These are phyloP conservation scores for Leptura quadrifasciata DNA, from an alignment of 2,888 invertebrate species.

Conservation along the genomic window DNA sequence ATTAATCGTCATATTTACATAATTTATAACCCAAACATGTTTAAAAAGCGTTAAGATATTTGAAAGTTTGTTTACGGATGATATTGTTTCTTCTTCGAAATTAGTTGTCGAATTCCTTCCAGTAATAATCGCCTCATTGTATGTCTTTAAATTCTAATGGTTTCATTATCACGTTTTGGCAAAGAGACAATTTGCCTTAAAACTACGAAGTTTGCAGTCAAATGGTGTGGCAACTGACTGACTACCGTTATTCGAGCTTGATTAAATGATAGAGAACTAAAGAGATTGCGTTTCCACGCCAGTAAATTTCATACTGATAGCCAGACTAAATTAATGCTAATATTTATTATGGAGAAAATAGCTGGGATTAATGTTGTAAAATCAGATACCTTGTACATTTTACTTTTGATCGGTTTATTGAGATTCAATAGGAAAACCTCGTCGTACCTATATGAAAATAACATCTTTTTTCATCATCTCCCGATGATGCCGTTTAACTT, in stretches of 20 bases:
- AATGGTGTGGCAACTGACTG: neutral
- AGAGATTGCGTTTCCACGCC: neutral
- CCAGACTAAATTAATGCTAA: neutral
- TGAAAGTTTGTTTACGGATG: neutral
- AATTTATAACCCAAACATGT: constrained; percentile 12
- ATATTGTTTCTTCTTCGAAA: too few relatives aligned
- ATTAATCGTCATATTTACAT: constrained; percentile 28
- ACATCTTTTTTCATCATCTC: too few relatives aligned
- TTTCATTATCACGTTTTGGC: neutral
- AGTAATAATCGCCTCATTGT: neutral
- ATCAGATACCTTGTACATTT: too few relatives aligned
- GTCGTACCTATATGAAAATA: too few relatives aligned
- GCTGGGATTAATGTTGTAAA: too few relatives aligned
- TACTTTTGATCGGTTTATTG: too few relatives aligned
- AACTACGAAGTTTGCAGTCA: neutral
- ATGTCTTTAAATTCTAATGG: neutral
- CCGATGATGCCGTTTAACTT: too few relatives aligned
- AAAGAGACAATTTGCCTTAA: neutral
- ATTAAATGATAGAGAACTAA: neutral
- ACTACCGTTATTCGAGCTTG: neutral
- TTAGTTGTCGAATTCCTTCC: neutral
- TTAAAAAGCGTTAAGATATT: neutral
- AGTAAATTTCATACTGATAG: neutral
- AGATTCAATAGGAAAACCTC: too few relatives aligned
- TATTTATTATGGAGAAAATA: too few relatives aligned